These are phyloP conservation scores for Stomorhina lunata DNA, from an alignment of 2,888 invertebrate species.

Conservation along the genomic window DNA sequence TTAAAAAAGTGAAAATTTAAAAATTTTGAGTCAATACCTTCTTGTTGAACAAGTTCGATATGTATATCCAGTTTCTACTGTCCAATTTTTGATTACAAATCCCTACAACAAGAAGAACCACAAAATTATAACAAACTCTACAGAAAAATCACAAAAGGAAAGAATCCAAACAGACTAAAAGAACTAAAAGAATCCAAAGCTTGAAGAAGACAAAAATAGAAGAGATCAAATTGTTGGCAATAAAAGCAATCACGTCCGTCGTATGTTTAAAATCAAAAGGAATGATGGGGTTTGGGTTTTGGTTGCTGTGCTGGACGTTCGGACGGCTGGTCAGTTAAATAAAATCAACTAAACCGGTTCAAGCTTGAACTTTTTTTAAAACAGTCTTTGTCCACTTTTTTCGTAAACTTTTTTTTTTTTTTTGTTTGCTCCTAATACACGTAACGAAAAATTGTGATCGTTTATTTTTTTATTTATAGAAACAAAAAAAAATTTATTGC, in stretches of 20 bases:
- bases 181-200: constrained; percentile 34
- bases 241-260: constrained; percentile 61
- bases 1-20: too few species aligned
- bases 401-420: neutral
- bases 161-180: neutral
- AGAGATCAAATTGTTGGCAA: constrained; percentile 66
- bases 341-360: constrained; percentile 50
- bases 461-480: constrained; percentile 43
- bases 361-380: constrained; percentile 12
- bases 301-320: neutral
- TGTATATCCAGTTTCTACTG: constrained; percentile 2
- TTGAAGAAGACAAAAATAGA: constrained; percentile 63
- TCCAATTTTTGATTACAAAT: constrained; percentile 29
- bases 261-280: constrained; percentile 53
- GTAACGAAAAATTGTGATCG: constrained; percentile 47
- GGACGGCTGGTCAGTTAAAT: constrained; percentile 56
- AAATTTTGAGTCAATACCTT: too few species aligned
- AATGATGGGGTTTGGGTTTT: constrained; percentile 10
- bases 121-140: constrained; percentile 51
- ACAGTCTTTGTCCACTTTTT: neutral
- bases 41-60: too few species aligned
- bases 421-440: constrained; percentile 39
- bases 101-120: constrained; percentile 14
- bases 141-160: constrained; percentile 7
- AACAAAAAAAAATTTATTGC: constrained; percentile 45